Percentiles rank a stretch among this genome's conserved stretches.
These are phyloP conservation scores for Pyrgilauda ruficollis DNA, from an alignment of 2,113 vertebrate species.

Conservation along the genomic window DNA sequence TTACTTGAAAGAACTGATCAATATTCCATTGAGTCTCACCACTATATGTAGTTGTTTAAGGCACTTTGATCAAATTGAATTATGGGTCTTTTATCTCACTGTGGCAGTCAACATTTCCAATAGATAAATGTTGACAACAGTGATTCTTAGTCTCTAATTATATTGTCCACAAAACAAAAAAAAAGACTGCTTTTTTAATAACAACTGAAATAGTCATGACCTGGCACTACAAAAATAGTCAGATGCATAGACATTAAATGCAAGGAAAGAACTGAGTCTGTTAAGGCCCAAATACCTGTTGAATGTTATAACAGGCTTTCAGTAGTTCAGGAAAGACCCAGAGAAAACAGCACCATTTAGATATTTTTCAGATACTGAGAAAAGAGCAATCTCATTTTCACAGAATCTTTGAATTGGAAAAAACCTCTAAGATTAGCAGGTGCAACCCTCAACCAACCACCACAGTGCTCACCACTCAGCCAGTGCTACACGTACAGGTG, in stretches of 20 bases:
- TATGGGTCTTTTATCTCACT: slow-evolving; percentile 5
- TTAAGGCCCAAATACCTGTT: neutral
- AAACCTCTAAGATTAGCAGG: neutral
- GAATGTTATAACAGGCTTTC: neutral
- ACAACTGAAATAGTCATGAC: neutral
- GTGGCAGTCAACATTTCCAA: neutral
- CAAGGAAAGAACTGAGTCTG: neutral
- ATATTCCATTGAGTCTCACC: slow-evolving; percentile 27
- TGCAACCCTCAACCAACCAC: no score
- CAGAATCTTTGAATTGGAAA: neutral
- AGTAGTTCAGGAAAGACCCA: neutral
- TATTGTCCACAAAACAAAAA: slow-evolving; percentile 11
- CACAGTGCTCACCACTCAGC: rapidly evolving
- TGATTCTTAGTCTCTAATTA: slow-evolving; percentile 5
- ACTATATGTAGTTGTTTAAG: slow-evolving; percentile 8
- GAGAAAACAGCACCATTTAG: neutral
- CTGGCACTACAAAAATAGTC: neutral
- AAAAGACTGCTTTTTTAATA: neutral
- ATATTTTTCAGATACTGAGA: neutral
- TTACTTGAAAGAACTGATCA: slow-evolving; percentile 12
- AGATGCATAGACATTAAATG: slow-evolving; percentile 15
- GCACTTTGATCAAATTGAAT: slow-evolving; percentile 39
- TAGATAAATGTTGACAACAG: neutral
- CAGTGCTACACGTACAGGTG: rapidly evolving
- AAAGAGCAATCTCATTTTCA: neutral